A percentile compares a stretch with the other conserved stretches of the same genome.
phyloP scores from a whole-genome alignment of 2,888 invertebrate species.

The Leptothorax acervorum region DNA sequence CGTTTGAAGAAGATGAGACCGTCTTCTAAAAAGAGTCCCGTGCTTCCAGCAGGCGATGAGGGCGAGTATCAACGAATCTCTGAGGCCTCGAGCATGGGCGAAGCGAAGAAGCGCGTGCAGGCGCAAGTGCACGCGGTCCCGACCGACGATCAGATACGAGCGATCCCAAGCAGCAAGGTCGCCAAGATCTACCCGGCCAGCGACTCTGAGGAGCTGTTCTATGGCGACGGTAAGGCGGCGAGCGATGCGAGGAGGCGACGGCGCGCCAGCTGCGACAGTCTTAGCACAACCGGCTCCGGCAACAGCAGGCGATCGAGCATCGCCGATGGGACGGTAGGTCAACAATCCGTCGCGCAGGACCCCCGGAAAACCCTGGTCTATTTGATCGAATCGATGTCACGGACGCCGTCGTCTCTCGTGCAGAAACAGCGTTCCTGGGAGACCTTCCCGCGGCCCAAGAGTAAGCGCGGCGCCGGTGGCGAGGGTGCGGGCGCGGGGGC shows the following conservation, averaged over 20 bases:
- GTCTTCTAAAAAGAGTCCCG: slow-evolving; percentile 38
- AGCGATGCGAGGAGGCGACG: slow-evolving; percentile 79
- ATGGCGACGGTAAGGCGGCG: slow-evolving; percentile 80
- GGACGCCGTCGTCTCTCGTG: slow-evolving; percentile 85
- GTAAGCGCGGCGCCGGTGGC: slow-evolving; percentile 76
- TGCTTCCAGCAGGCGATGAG: slow-evolving; percentile 80
- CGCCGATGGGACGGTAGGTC: slow-evolving; percentile 83
- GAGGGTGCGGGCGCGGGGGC: slow-evolving; percentile 67
- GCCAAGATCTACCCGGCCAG: slow-evolving; percentile 87
- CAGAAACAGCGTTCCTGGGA: slow-evolving; percentile 89
- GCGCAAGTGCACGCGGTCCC: slow-evolving; percentile 86
- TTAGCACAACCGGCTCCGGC: slow-evolving; percentile 86
- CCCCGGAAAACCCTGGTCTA: slow-evolving; percentile 87
- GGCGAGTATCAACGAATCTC: slow-evolving; percentile 88
- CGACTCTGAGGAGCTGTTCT: slow-evolving; percentile 88
- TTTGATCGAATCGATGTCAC: slow-evolving; percentile 84
- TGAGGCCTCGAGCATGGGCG: slow-evolving; percentile 86
- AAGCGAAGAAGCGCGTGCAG: slow-evolving; percentile 86
- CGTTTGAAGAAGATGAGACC: background rate
- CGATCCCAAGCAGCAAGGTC: slow-evolving; percentile 72
- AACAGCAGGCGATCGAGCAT: slow-evolving; percentile 87
- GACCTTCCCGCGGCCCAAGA: slow-evolving; percentile 87
- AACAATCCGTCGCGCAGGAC: slow-evolving; percentile 76
- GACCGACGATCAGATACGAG: slow-evolving; percentile 75
- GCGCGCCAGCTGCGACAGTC: slow-evolving; percentile 87